Conservation (phyloP, 2,797 vertebrate species). For the Melanotaenia boesemani region DNA sequence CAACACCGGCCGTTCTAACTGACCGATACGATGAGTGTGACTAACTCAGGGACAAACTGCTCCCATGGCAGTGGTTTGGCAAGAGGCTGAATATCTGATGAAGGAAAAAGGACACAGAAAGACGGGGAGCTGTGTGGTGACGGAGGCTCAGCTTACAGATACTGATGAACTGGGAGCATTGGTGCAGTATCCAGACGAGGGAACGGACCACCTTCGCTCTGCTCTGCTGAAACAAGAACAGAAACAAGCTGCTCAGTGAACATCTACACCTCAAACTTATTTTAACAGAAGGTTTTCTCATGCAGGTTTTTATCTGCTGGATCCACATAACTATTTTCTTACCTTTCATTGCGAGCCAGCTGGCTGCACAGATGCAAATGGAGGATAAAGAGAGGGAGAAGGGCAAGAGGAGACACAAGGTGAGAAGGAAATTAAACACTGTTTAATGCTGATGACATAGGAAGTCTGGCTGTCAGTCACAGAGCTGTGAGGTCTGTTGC, state of each 20-base stretch:
- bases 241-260: slow-evolving; percentile 19
- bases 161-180: slow-evolving; percentile 94
- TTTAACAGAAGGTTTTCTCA: not conserved
- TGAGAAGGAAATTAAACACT: slow-evolving; percentile 46
- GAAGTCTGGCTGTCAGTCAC: slow-evolving; percentile 49
- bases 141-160: slow-evolving; percentile 82
- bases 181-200: slow-evolving; percentile 95
- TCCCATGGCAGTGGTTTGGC: slow-evolving; percentile 33
- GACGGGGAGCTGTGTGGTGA: not conserved
- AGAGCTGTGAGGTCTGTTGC: slow-evolving; percentile 53
- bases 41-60: slow-evolving; percentile 36
- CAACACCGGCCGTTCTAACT: slow-evolving; percentile 34
- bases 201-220: slow-evolving; percentile 93
- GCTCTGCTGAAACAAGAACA: slow-evolving; percentile 74
- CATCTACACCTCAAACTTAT: not conserved
- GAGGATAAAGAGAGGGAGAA: slow-evolving; percentile 26
- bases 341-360: slow-evolving; percentile 87
- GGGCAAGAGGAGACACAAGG: slow-evolving; percentile 23
- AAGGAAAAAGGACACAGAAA: slow-evolving; percentile 13
- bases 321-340: slow-evolving; percentile 40
- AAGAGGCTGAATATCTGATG: slow-evolving; percentile 35
- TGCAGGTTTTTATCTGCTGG: slow-evolving; percentile 7
- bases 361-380: slow-evolving; percentile 75
- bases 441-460: slow-evolving; percentile 58
- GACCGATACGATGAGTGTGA: slow-evolving; percentile 28